A percentile compares a stretch with the other conserved stretches of the same genome.
Evolutionary conservation across 2,113 vertebrate genomes (phyloP).

Genomic region (Psilopogon haemacephalus): DNA sequence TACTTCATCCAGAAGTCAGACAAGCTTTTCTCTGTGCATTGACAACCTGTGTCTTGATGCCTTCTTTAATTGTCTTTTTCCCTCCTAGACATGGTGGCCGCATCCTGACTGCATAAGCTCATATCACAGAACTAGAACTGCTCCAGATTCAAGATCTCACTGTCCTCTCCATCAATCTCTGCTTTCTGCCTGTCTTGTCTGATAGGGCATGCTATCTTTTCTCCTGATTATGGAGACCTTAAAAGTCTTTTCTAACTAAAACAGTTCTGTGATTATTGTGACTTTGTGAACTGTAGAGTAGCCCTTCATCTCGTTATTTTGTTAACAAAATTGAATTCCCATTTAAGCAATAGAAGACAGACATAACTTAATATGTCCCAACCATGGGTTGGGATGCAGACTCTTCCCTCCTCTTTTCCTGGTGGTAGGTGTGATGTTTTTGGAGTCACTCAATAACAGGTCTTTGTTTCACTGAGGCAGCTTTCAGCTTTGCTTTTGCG

Average conservation of each 20-base stretch:
- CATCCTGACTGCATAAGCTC: background rate
- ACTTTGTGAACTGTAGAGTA: background rate
- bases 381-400: background rate
- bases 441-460: background rate
- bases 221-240: background rate
- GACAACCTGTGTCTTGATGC: background rate
- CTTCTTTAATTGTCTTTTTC: background rate
- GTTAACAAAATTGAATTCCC: background rate
- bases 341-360: background rate
- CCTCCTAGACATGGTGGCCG: background rate
- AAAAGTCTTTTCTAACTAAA: too few relatives aligned
- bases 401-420: background rate
- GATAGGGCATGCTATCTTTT: background rate
- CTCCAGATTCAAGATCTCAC: background rate
- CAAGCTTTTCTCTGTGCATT: background rate
- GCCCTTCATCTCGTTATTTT: background rate
- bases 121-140: background rate
- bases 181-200: background rate
- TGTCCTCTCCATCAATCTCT: background rate
- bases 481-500: background rate
- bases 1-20: background rate
- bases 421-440: background rate
- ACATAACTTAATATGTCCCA: accelerated
- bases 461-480: background rate
- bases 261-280: background rate